Percentiles rank a stretch among this genome's conserved stretches.
Evolutionary conservation across 2,797 vertebrate genomes (phyloP).

Genomic region (Nasua narica): DNA sequence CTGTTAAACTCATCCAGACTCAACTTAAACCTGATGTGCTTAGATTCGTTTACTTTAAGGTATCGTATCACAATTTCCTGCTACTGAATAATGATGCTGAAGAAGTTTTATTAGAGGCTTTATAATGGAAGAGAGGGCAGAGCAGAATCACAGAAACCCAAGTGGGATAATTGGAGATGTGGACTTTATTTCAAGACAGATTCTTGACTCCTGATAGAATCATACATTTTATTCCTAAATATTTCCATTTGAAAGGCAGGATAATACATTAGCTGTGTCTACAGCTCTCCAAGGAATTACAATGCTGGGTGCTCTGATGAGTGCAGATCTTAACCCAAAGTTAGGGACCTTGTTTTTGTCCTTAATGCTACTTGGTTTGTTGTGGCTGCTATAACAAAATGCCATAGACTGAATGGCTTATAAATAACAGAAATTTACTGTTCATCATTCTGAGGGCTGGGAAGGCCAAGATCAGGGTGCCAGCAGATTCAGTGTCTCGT

Average conservation of each 20-base stretch:
- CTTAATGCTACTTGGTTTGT: background rate
- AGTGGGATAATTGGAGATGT: background rate
- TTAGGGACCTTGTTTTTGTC: background rate
- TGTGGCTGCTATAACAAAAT: background rate
- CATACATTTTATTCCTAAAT: background rate
- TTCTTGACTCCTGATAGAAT: background rate
- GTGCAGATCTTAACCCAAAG: background rate
- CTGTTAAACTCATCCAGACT: conserved; percentile 28
- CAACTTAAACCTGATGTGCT: background rate
- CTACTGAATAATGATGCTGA: conserved; percentile 30
- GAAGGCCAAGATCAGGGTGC: background rate
- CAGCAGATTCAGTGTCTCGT: background rate
- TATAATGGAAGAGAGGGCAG: background rate
- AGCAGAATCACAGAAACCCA: background rate
- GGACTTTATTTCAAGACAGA: background rate
- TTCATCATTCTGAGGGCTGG: background rate
- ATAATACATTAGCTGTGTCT: background rate
- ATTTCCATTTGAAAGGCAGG: background rate
- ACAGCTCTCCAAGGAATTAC: background rate
- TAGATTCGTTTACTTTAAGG: background rate
- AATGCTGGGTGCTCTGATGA: background rate
- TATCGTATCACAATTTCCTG: conserved; percentile 10
- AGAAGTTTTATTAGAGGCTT: background rate
- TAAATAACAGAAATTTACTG: background rate
- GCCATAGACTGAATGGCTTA: background rate